These are phyloP conservation scores for Parelbella ahira DNA, from an alignment of 2,888 invertebrate genomes.

Conservation along the genomic window DNA sequence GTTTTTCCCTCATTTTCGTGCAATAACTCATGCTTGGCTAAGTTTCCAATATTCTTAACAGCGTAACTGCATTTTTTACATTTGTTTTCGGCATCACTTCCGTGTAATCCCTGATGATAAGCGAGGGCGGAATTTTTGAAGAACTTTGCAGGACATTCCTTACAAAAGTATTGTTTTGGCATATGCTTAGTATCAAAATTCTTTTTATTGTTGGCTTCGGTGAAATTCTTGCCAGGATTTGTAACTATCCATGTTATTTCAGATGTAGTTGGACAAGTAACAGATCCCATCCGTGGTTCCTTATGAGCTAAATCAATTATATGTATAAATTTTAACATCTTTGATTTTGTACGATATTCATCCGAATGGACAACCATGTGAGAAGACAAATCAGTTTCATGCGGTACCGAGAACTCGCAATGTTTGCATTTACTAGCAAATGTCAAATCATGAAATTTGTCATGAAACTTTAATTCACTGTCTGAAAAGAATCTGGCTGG, in stretches of 20 bases:
- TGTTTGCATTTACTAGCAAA: constrained; percentile 85
- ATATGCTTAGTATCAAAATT: constrained; percentile 48
- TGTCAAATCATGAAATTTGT: constrained; percentile 84
- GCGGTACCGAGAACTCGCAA: constrained; percentile 88
- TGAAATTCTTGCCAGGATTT: constrained; percentile 46
- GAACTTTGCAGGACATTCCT: constrained; percentile 87
- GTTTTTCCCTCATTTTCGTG: constrained; percentile 65
- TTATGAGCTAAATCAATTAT: constrained; percentile 82
- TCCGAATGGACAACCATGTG: constrained; percentile 88
- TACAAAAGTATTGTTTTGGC: constrained; percentile 75
- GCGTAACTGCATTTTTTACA: constrained; percentile 87
- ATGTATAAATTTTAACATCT: constrained; percentile 83
- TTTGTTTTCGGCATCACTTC: constrained; percentile 82
- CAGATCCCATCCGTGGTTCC: constrained; percentile 80
- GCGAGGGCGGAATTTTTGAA: constrained; percentile 85
- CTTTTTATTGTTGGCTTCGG: constrained; percentile 44
- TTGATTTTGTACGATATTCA: constrained; percentile 89
- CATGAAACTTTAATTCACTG: constrained; percentile 86
- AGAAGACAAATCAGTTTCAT: constrained; percentile 83
- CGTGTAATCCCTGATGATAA: constrained; percentile 85
- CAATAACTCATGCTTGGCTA: constrained; percentile 83
- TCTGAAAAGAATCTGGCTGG: constrained; percentile 91
- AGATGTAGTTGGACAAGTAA: constrained; percentile 48
- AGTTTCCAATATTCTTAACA: constrained; percentile 84
- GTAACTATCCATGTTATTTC: constrained; percentile 72